These are phyloP conservation scores for Gorsachius magnificus DNA, from an alignment of 2,797 vertebrate species.

Conservation along the genomic window DNA sequence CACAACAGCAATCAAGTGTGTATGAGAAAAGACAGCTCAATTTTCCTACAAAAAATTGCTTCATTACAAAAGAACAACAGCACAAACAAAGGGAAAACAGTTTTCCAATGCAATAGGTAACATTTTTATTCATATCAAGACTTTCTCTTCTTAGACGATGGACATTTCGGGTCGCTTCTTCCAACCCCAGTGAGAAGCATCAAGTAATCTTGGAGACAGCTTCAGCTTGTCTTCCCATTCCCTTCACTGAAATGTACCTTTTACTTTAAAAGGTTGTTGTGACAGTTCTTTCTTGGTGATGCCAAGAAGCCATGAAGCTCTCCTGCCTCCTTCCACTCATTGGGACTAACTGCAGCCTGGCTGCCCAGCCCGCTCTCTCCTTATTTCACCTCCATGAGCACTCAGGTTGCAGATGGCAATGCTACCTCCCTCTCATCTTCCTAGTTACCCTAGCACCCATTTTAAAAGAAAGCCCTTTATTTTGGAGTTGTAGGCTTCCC, in stretches of 20 bases:
- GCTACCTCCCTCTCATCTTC: not conserved
- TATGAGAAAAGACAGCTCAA: slow-evolving; percentile 8
- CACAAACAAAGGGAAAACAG: not conserved
- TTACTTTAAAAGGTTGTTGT: not conserved
- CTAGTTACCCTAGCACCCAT: not conserved
- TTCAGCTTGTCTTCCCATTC: not conserved
- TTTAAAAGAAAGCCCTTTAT: not conserved
- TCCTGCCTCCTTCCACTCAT: not conserved
- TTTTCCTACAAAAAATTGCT: not conserved
- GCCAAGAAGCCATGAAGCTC: not conserved
- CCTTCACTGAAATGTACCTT: not conserved
- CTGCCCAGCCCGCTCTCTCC: not conserved
- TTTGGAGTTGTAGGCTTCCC: not conserved
- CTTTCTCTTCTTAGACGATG: not conserved
- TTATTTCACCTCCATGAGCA: not conserved
- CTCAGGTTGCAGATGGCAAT: not conserved
- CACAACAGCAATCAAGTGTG: not conserved
- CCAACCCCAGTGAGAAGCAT: not conserved
- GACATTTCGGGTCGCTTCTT: not conserved
- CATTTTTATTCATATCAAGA: not conserved
- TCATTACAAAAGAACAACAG: not conserved
- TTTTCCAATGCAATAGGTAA: not conserved
- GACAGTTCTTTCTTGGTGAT: not conserved
- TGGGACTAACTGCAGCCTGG: not conserved
- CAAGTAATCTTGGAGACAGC: not conserved